Evolutionary conservation across 2,113 vertebrate species (phyloP), one percentile per base, ranked within the genome.

Genomic region (Lontra canadensis): DNA sequence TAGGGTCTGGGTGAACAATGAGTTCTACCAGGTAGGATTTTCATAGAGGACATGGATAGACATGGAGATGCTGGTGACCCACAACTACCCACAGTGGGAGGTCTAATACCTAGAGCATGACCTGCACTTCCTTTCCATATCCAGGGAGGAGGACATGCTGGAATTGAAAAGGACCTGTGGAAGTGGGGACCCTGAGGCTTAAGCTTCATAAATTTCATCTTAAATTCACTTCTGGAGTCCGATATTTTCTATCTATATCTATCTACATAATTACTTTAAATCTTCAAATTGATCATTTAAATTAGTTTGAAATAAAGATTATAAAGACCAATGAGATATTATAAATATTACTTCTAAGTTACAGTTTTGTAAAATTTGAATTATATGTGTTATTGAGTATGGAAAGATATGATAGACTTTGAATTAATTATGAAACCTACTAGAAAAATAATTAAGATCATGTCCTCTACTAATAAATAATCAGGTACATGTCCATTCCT

Each of bases 281-380:
- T 79, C 31, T 57, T 76, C 82, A 23, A 95, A 95, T 26, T 20
- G 2, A 11, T 90, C 34, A 78, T 87, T 94, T 95, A 85, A 88
- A 83, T 92, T 47, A 71, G 7, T 87, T 76, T 59, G 12, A 52
- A 8, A 71, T 8, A 39, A 86, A 42, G 52, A 89, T 88, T 91
- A 81, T 5, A 78, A 97, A 88, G 11, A 71, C 29, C 67, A 87
- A 52, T 57, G 25, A 71, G 31, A 69, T 92, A 42, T 34, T 84
- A 8, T 31, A 52, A 95, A 49, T 90, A 82, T n/a, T 90, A 94
- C 9, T 92, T 92, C 55, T 26, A 67, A 88, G 10, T 57, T 52
- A 67, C 6, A 67, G n/a, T 8, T 85, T 34, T 90, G 1, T 91
- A 94, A 96, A 95, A 88, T 74, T 93, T 86, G 36, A 94, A 85